Evolutionary conservation across 2,888 invertebrate genomes (phyloP).

Genomic region (Nemoura dubitans): DNA sequence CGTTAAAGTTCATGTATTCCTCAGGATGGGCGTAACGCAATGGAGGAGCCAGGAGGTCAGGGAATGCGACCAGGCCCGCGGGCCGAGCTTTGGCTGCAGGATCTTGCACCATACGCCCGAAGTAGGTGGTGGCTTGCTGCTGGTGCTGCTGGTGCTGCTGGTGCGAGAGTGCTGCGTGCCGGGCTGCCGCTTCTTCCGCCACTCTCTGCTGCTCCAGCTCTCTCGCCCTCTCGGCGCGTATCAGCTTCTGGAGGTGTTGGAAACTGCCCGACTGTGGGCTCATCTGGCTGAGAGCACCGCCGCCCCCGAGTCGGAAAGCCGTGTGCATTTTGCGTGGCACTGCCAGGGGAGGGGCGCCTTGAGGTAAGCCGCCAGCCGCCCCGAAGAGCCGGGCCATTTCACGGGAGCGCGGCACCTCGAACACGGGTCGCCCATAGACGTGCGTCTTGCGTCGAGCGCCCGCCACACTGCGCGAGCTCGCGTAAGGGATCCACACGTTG

Average conservation of each 20-base stretch:
- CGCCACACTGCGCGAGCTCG: conserved; percentile 46
- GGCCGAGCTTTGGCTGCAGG: not conserved
- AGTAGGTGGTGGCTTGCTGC: conserved; percentile 32
- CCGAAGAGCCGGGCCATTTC: conserved; percentile 55
- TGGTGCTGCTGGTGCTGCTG: not conserved
- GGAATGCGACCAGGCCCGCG: conserved; percentile 57
- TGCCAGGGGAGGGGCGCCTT: not conserved
- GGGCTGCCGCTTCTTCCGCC: conserved; percentile 74
- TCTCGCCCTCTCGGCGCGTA: conserved; percentile 78
- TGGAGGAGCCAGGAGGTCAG: conserved; percentile 60
- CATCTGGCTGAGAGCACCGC: conserved; percentile 51
- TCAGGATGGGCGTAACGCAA: conserved; percentile 40
- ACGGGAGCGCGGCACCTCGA: conserved; percentile 69
- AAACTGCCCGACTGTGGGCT: conserved; percentile 64
- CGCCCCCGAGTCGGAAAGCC: conserved; percentile 50
- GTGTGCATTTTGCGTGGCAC: conserved; percentile 38
- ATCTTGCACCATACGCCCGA: conserved; percentile 36
- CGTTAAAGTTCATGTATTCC: not conserved
- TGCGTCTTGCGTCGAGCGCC: conserved; percentile 56
- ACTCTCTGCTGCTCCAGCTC: conserved; percentile 79
- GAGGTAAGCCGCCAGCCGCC: conserved; percentile 21
- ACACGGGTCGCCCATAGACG: conserved; percentile 77
- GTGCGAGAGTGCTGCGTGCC: conserved; percentile 66
- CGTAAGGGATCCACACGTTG: conserved; percentile 81
- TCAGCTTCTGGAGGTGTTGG: conserved; percentile 81